Percentiles rank a stretch among this genome's conserved stretches.
phyloP scores from a whole-genome alignment of 2,113 vertebrate species.

The Eclectus roratus region DNA sequence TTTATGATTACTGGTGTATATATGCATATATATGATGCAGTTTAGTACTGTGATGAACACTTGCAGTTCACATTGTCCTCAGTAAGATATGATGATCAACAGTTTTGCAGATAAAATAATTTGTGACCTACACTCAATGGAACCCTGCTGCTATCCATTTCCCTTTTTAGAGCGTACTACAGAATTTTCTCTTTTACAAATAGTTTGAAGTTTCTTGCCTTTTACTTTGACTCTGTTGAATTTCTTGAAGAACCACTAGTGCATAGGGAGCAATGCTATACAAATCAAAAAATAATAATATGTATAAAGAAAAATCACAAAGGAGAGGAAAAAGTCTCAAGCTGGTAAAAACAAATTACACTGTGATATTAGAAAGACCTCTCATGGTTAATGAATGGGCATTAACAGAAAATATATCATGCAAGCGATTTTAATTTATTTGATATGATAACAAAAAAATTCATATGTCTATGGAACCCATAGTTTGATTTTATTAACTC shows the following conservation, averaged over 20 bases:
- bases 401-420: conserved; percentile 18
- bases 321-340: conserved; percentile 25
- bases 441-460: background rate
- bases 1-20: background rate
- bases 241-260: background rate
- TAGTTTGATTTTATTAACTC: background rate
- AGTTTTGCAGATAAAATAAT: background rate
- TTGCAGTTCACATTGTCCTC: background rate
- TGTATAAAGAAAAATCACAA: conserved; percentile 43
- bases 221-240: background rate
- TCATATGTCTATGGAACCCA: background rate
- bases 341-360: conserved; percentile 49
- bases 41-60: background rate
- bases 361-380: conserved; percentile 42
- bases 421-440: background rate
- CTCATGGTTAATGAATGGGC: conserved; percentile 24
- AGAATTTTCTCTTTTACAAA: background rate
- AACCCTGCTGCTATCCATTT: conserved; percentile 2
- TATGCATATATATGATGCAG: background rate
- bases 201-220: conserved; percentile 15
- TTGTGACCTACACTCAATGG: background rate
- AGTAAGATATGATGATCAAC: background rate
- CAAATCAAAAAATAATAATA: conserved; percentile 53
- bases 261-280: background rate
- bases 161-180: background rate